A percentile compares a stretch with the other conserved stretches of the same genome.
phyloP scores from a whole-genome alignment of 2,888 invertebrate species.

The Ochropacha duplaris region DNA sequence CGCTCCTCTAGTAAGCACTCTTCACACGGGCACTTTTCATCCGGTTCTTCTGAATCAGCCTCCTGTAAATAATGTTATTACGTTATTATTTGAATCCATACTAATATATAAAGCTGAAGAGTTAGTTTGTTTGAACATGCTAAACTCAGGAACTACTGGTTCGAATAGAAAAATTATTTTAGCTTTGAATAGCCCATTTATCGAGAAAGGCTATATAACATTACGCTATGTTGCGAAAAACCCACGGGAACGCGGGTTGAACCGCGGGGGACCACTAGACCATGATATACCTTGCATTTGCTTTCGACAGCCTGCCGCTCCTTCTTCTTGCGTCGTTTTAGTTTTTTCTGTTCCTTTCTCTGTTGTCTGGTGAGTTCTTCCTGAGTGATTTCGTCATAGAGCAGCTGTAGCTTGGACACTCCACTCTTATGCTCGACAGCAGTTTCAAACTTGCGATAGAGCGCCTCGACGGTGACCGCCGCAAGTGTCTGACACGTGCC shows the following conservation, averaged over 20 bases:
- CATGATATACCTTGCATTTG: constrained; percentile 64
- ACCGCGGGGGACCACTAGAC: background rate
- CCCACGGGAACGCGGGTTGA: too few relatives aligned
- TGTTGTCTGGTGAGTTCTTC: constrained; percentile 93
- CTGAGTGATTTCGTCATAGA: constrained; percentile 93
- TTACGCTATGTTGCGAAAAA: too few relatives aligned
- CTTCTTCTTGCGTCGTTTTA: constrained; percentile 89
- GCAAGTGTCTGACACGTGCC: constrained; percentile 97
- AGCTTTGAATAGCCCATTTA: too few relatives aligned
- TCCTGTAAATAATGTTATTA: constrained; percentile 44
- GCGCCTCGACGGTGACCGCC: constrained; percentile 92
- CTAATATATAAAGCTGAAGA: too few relatives aligned
- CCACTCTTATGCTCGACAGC: constrained; percentile 95
- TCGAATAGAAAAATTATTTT: too few relatives aligned
- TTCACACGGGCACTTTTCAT: constrained; percentile 78
- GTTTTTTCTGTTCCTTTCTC: constrained; percentile 93
- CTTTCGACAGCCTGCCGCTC: constrained; percentile 69
- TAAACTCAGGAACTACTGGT: too few relatives aligned
- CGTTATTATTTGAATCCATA: background rate
- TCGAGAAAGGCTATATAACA: too few relatives aligned
- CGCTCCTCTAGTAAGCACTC: constrained; percentile 72
- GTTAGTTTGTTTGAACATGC: too few relatives aligned
- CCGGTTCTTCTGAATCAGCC: constrained; percentile 75
- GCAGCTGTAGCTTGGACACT: constrained; percentile 92
- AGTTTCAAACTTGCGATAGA: constrained; percentile 94